phyloP scores from a whole-genome alignment of 2,113 vertebrate genomes.

The Antechinus flavipes region DNA sequence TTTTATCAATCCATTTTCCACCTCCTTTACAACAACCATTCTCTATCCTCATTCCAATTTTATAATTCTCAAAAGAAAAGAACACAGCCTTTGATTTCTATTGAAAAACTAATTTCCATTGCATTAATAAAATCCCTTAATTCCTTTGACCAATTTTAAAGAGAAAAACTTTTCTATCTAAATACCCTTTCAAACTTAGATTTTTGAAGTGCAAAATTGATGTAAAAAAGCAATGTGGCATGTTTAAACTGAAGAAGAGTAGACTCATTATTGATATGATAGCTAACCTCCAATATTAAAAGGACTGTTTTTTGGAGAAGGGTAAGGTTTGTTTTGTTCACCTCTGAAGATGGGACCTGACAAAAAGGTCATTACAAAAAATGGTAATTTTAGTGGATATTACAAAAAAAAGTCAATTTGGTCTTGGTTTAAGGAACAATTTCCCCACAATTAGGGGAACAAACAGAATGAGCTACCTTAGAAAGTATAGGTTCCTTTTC shows the following conservation, averaged over 20 bases:
- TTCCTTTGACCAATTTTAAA: conserved; percentile 52
- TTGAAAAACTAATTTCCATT: conserved; percentile 62
- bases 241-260: too few species aligned
- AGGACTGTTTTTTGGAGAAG: too few species aligned
- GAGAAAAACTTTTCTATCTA: conserved; percentile 36
- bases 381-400: not conserved
- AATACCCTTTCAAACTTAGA: conserved; percentile 38
- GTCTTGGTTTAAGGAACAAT: not conserved
- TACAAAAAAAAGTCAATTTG: not conserved
- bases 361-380: too few species aligned
- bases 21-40: conserved; percentile 33
- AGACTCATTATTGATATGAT: too few species aligned
- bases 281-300: too few species aligned
- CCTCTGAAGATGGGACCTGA: too few species aligned
- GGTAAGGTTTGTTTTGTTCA: too few species aligned
- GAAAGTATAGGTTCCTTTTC: too few species aligned
- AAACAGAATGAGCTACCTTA: not conserved
- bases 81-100: conserved; percentile 45
- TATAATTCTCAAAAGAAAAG: conserved; percentile 60
- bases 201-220: conserved; percentile 60
- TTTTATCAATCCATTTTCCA: not conserved
- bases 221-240: conserved; percentile 30
- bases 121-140: conserved; percentile 43
- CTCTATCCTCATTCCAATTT: conserved; percentile 29
- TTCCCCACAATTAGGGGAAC: not conserved